Conservation (phyloP, 2,888 invertebrate genomes). For the Eudemis profundana region DNA sequence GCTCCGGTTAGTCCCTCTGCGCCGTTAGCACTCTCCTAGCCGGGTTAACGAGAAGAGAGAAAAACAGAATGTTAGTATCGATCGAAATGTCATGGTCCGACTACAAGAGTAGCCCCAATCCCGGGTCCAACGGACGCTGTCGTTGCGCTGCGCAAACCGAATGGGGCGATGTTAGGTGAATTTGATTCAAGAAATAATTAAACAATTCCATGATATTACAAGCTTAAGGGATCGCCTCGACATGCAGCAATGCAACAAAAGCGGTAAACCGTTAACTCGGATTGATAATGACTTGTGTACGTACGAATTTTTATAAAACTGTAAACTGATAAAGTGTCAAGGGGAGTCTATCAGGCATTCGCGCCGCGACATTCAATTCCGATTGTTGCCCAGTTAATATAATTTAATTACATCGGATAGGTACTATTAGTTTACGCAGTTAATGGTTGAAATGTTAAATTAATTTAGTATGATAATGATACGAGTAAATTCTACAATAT, state of each 20-base stretch:
- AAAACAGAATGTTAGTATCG: slow-evolving; percentile 90
- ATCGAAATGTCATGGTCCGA: slow-evolving; percentile 83
- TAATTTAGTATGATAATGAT: slow-evolving; percentile 85
- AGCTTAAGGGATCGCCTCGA: slow-evolving; percentile 60
- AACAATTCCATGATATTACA: slow-evolving; percentile 49
- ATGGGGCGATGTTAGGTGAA: slow-evolving; percentile 39
- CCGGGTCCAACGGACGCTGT: slow-evolving; percentile 64
- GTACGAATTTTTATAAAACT: slow-evolving; percentile 69
- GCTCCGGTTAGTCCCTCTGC: slow-evolving; percentile 83
- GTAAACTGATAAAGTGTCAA: slow-evolving; percentile 65
- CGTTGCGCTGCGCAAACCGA: slow-evolving; percentile 59
- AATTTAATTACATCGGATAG: slow-evolving; percentile 72
- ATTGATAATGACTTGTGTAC: slow-evolving; percentile 74
- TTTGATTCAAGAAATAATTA: slow-evolving; percentile 45
- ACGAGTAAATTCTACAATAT: slow-evolving; percentile 74
- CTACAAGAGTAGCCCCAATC: slow-evolving; percentile 76
- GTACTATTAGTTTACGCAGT: slow-evolving; percentile 82
- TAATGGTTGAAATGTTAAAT: slow-evolving; percentile 85
- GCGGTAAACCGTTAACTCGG: slow-evolving; percentile 78
- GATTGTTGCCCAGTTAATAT: slow-evolving; percentile 79
- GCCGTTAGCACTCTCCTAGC: slow-evolving; percentile 93
- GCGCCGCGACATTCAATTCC: slow-evolving; percentile 77
- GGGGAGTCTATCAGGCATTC: slow-evolving; percentile 85
- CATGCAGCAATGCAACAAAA: slow-evolving; percentile 76
- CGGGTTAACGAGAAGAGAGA: slow-evolving; percentile 89